A percentile compares a stretch with the other conserved stretches of the same genome.
These are phyloP conservation scores for Ophioderma brevispina DNA, from an alignment of 35 echinoderm and acorn worm species.

Conservation along the genomic window DNA sequence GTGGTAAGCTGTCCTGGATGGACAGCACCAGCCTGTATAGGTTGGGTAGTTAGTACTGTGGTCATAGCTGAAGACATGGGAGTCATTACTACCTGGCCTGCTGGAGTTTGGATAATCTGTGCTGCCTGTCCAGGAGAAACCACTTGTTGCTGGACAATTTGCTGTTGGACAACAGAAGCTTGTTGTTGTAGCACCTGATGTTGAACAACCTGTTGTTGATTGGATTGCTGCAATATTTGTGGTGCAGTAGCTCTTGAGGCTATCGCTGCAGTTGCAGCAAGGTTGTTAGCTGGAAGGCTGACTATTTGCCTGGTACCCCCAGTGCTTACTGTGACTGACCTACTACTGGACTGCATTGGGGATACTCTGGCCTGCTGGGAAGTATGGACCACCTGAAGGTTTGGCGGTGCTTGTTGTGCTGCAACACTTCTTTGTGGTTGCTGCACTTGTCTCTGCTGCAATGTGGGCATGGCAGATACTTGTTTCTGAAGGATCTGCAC, in stretches of 20 bases:
- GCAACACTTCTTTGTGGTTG: neutral
- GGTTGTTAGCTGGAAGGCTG: neutral
- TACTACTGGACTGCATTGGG: neutral
- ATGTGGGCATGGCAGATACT: neutral
- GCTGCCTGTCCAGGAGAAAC: neutral
- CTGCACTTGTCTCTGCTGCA: slow-evolving; percentile 35
- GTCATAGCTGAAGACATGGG: neutral
- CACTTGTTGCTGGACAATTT: neutral
- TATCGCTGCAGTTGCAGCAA: neutral
- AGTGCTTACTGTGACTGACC: neutral
- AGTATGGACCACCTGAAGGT: neutral
- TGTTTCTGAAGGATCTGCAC: slow-evolving; percentile 23
- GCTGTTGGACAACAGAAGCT: neutral
- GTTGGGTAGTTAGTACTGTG: neutral
- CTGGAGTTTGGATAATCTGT: neutral
- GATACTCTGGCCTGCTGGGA: neutral
- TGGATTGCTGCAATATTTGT: neutral
- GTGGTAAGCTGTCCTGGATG: neutral
- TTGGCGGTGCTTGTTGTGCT: neutral
- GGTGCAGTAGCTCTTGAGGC: neutral
- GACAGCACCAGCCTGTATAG: neutral
- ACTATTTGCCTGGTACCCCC: neutral
- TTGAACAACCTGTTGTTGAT: neutral
- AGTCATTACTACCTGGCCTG: neutral
- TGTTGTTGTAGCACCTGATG: neutral